phyloP scores from a whole-genome alignment of 2,888 invertebrate species.

The Poecilus cupreus region DNA sequence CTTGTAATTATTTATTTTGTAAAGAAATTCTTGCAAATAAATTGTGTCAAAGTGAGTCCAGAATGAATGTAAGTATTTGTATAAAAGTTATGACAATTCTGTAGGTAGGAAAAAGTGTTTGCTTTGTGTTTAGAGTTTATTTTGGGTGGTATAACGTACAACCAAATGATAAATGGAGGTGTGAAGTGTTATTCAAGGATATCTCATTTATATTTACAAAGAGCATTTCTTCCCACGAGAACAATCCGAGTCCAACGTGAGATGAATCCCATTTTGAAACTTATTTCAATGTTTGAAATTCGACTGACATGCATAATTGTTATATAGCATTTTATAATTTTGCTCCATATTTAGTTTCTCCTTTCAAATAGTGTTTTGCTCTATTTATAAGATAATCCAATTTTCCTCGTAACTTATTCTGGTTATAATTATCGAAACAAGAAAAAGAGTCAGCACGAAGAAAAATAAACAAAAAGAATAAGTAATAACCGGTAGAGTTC shows the following conservation, averaged over 20 bases:
- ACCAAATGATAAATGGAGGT: not conserved
- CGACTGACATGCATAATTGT: not conserved
- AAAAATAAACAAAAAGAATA: not conserved
- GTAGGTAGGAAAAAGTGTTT: not conserved
- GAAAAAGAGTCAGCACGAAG: not conserved
- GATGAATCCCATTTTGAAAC: conserved; percentile 14
- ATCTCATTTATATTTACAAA: conserved; percentile 28
- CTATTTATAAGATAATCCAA: conserved; percentile 12
- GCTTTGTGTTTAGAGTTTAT: not conserved
- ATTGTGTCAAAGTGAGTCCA: no score
- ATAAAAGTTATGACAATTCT: not conserved
- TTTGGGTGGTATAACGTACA: not conserved
- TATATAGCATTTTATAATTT: not conserved
- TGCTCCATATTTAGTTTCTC: not conserved
- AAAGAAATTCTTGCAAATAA: no score
- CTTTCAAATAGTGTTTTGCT: no score
- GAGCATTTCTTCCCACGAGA: conserved; percentile 27
- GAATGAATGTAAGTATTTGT: no score
- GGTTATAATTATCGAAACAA: conserved; percentile 20
- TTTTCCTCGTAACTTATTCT: conserved; percentile 18
- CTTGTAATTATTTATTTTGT: no score
- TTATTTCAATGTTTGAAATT: not conserved
- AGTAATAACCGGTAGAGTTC: conserved; percentile 36
- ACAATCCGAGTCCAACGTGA: not conserved
- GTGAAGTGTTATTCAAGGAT: not conserved